Base-by-base conservation (phyloP, 2,888 invertebrate species). In the Apodemia duryi region DNA sequence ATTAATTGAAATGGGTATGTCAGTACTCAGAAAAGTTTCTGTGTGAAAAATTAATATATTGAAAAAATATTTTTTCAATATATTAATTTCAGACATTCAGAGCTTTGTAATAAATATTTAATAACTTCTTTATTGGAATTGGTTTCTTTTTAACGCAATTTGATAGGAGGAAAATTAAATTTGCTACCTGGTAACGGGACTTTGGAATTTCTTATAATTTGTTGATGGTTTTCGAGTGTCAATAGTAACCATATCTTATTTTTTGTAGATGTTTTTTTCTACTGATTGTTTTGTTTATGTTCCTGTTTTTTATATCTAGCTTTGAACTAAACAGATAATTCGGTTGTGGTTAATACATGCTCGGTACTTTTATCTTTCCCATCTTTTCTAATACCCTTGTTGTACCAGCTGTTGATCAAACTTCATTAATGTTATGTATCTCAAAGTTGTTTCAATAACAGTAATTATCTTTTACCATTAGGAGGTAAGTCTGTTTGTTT, bases 61-160 rank as follows among this genome's bases (percentile, higher is more conserved):
- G 57, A 46, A 57, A 57, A 57, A 57, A 57, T 57, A 57, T 57
- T 57, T 57, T 57, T 57, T 46, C 57, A 13, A 35, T 35, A 32
- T 57, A 32, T 6, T 11, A 6, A 3, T 32, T 32, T 57, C 29
- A 32, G 11, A 35, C 6, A 32, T 57, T 57, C 32, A 32, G n/a
- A 35, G 29, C n/a, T 57, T 57, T 57, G 57, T n/a, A 13, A 57
- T 35, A 13, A 57, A 57, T 35, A 60, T 60, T 60, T 60, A 35
- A 35, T 60, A 60, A 57, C 13, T 57, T 60, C 57, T 60, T 60
- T 60, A 35, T 60, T 60, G n/a, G 10, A 60, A 60, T 60, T 60
- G 5, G 35, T 35, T 13, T 32, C 32, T 35, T 35, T 60, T 13
- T 13, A 35, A 60, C 35, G 57, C 11, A 32, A 60, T 60, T 32